Evolutionary conservation across 1,140 invertebrate species (phyloP).

Genomic region (Cataglyphis hispanica): DNA sequence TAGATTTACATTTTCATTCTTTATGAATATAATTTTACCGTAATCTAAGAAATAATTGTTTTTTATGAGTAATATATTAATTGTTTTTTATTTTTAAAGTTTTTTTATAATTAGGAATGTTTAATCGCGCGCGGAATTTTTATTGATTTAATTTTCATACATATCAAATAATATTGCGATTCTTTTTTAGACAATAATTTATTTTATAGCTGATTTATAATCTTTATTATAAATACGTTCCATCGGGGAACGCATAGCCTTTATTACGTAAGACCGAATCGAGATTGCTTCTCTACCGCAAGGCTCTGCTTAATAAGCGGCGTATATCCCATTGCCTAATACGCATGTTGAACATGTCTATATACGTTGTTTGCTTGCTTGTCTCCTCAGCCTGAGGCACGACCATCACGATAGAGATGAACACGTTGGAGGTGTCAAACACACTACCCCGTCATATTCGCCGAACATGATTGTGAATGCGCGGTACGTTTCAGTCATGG

Average conservation of each 20-base stretch:
- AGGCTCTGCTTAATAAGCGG: slow-evolving; percentile 69
- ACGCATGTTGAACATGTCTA: slow-evolving; percentile 63
- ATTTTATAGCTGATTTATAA: background rate
- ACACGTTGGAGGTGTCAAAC: slow-evolving; percentile 73
- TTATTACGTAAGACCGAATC: slow-evolving; percentile 51
- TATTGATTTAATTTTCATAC: background rate
- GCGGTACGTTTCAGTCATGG: slow-evolving; percentile 56
- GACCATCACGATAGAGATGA: slow-evolving; percentile 64
- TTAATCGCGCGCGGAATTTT: background rate
- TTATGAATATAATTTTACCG: background rate
- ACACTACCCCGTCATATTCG: slow-evolving; percentile 64
- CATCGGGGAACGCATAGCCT: background rate
- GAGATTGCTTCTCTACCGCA: slow-evolving; percentile 65
- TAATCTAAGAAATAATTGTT: background rate
- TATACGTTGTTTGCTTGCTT: slow-evolving; percentile 61
- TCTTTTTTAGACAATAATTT: background rate
- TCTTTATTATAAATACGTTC: background rate
- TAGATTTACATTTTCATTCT: background rate
- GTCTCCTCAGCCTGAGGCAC: slow-evolving; percentile 62
- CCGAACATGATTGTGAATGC: slow-evolving; percentile 61
- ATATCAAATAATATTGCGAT: background rate
- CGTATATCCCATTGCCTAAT: slow-evolving; percentile 69
- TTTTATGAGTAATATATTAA: background rate
- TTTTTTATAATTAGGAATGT: background rate
- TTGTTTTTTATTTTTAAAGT: background rate